Conservation (phyloP, 2,797 vertebrate genomes). For the Hylomyscus alleni region DNA sequence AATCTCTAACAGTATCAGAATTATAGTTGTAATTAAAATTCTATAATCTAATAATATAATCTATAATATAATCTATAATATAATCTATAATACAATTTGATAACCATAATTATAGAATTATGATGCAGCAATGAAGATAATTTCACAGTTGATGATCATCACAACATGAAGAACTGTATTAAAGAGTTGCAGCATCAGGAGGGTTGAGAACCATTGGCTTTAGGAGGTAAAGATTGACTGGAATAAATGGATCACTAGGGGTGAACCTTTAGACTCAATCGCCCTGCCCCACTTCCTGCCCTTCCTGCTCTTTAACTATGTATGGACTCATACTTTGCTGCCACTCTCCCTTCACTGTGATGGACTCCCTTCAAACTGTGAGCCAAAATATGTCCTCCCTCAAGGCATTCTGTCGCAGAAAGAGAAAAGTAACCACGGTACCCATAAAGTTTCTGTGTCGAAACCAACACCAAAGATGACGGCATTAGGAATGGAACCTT, state of each 20-base stretch:
- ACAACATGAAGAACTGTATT: background rate
- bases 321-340: background rate
- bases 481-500: background rate
- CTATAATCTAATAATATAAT: no score
- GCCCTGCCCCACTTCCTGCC: background rate
- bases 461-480: background rate
- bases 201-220: background rate
- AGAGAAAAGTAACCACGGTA: background rate
- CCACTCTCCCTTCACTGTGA: no score
- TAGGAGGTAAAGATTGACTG: background rate
- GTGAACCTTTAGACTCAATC: background rate
- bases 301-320: background rate
- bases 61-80: no score
- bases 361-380: background rate
- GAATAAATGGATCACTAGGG: background rate
- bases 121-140: background rate
- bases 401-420: background rate
- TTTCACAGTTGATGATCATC: background rate
- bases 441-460: no score
- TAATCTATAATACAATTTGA: no score
- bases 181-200: background rate
- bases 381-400: background rate
- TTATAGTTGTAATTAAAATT: background rate
- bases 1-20: background rate
- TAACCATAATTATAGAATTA: no score